Evolutionary conservation across 2,113 vertebrate species (phyloP).

Genomic region (Capreolus pygargus): DNA sequence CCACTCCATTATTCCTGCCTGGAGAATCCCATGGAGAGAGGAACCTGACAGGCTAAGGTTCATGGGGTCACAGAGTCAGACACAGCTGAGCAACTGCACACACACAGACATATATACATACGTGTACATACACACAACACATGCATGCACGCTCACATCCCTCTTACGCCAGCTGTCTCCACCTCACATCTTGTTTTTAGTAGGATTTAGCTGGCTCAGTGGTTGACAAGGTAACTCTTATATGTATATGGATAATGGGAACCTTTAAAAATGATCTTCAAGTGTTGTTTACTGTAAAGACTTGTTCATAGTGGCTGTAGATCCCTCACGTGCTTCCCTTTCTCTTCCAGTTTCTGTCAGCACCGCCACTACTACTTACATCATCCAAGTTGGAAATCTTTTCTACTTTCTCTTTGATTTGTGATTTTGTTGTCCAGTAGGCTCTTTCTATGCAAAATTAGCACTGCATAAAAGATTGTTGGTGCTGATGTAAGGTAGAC

Average conservation of each 20-base stretch:
- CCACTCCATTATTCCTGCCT: not conserved
- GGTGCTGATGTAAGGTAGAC: not conserved
- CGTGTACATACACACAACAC: fast-evolving
- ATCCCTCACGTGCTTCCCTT: not conserved
- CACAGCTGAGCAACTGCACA: not conserved
- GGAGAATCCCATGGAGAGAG: not conserved
- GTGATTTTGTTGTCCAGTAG: not conserved
- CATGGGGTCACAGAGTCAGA: not conserved
- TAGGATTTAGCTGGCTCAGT: not conserved
- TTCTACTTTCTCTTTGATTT: not conserved
- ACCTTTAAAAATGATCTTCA: not conserved
- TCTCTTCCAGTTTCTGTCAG: not conserved
- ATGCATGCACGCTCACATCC: not conserved
- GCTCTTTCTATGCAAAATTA: not conserved
- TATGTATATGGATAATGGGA: not conserved
- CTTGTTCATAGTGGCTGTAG: not conserved
- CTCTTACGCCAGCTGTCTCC: not conserved
- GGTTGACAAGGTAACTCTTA: not conserved
- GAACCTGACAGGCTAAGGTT: not conserved
- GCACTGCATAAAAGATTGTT: not conserved
- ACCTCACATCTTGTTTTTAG: not conserved
- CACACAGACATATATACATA: fast-evolving
- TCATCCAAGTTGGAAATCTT: not conserved
- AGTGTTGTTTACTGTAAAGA: not conserved
- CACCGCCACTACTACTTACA: not conserved